Base-by-base conservation (phyloP, 2,113 vertebrate genomes). In the Oncorhynchus gorbuscha region DNA sequence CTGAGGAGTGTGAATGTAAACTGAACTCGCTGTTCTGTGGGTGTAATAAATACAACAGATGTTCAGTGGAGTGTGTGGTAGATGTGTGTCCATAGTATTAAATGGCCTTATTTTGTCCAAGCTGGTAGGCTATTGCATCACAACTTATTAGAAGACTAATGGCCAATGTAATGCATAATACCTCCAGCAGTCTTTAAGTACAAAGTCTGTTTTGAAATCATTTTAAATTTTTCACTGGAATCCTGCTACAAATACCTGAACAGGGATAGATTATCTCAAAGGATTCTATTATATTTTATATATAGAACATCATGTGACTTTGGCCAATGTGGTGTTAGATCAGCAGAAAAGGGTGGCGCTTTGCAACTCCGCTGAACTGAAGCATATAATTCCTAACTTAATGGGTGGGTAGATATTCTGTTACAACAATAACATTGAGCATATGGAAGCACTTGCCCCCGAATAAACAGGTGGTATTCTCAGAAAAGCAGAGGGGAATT, bases 141-240 rank as follows among this genome's bases (percentile, higher is more conserved):
- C 12, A n/a, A 24, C 20, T 24, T 30, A 48, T 64, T 35, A 30
- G 5, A 5, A 35, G 61, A 35, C 8, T 45, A 5, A n/a, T 69
- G 32, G 14, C 20, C 68, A 28, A 28, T 61, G 67, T 48, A n/a
- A 69, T 69, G 28, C 30, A 69, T 26, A 35, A 24, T 20, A 12
- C 16, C 14, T 45, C 45, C n/a, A 45, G 51, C 12, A 18, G 55
- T 26, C 22, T 16, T 4, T 16, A 59, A 26, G 55, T 70, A 61
- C 68, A 62, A 76, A 76, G 75, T 76, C 67, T 76, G 45, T 70
- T 69, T 61, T 16, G n/a, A 69, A 55, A 51, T 18, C 2, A 32
- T 68, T 20, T 24, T 45, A 0, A 0, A 14, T 2, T 55, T 55
- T 18, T 55, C 14, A 55, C 12, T 55, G 9, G 39, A 45, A 45